Evolutionary conservation across 2,113 vertebrate species (phyloP), one percentile per base, ranked within the genome.

Genomic region (Nipponia nippon): DNA sequence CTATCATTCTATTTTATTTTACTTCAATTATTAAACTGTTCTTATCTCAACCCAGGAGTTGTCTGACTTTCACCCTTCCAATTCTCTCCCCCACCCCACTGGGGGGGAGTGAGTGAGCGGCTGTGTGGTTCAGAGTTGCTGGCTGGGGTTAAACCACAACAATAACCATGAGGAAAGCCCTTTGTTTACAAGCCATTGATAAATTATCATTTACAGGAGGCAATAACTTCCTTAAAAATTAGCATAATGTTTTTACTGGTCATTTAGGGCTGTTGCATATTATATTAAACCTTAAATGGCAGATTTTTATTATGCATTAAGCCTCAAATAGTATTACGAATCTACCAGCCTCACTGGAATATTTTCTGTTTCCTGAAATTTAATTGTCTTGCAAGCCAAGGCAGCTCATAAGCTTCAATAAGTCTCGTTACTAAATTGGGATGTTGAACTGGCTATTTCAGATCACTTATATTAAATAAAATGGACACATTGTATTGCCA

Each of bases 141-240:
- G n/a, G n/a, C n/a, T n/a, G n/a, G n/a, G n/a, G n/a, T n/a, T n/a
- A n/a, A n/a, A n/a, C n/a, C n/a, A n/a, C n/a, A n/a, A n/a, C n/a
- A n/a, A n/a, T n/a, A n/a, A 95, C n/a, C 63, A 95, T 17, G 13
- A 95, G 87, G 62, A 95, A 96, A 93, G 34, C 49, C 78, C 78
- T 96, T 95, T 87, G 87, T 95, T 91, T 97, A 97, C 91, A 95
- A 95, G 94, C 63, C 78, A 90, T 70, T 94, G 97, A 97, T 86
- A 97, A 95, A 95, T 91, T 38, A 55, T 80, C 93, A 77, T 62
- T 94, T 94, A 55, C 50, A 86, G 47, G 67, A 95, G 84, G 96
- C 89, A 91, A 86, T 92, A 90, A 70, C 70, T 93, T 91, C 91
- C 84, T 95, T 86, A 42, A 93, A 96, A 95, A 97, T 96, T 88